These are phyloP conservation scores for Nephila pilipes DNA, from an alignment of 1,140 invertebrate genomes.

Conservation along the genomic window DNA sequence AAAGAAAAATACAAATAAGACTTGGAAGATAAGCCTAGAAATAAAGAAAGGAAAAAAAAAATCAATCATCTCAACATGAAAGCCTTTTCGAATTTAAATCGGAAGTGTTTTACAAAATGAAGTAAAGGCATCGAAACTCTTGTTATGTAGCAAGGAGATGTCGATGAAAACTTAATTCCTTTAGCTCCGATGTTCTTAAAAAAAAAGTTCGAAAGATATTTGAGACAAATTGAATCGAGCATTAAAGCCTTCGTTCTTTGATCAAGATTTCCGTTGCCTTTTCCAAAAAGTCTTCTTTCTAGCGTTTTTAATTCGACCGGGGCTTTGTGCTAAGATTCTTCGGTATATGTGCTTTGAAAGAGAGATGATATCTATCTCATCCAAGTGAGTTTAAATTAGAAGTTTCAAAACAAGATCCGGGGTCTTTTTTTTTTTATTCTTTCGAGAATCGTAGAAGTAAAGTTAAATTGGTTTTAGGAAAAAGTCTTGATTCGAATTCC, in stretches of 20 bases:
- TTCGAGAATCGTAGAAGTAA: conserved; percentile 4
- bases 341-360: neutral
- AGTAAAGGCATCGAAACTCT: neutral
- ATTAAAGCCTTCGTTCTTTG: conserved; percentile 40
- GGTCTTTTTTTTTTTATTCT: neutral
- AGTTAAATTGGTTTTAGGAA: conserved; percentile 30
- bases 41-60: neutral
- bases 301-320: conserved; percentile 14
- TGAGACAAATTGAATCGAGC: conserved; percentile 59
- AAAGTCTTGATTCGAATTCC: neutral
- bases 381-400: neutral
- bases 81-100: conserved; percentile 48
- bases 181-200: conserved; percentile 32
- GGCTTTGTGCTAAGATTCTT: neutral
- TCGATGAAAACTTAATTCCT: conserved; percentile 49
- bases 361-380: conserved; percentile 7
- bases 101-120: conserved; percentile 58
- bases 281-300: neutral
- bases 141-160: neutral
- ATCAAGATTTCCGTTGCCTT: conserved; percentile 22
- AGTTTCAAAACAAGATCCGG: neutral
- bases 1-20: neutral
- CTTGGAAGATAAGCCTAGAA: neutral
- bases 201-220: conserved; percentile 38
- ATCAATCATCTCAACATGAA: conserved; percentile 18